A percentile compares a stretch with the other conserved stretches of the same genome.
Evolutionary conservation across 2,113 vertebrate genomes (phyloP).

Genomic region (Aix galericulata): DNA sequence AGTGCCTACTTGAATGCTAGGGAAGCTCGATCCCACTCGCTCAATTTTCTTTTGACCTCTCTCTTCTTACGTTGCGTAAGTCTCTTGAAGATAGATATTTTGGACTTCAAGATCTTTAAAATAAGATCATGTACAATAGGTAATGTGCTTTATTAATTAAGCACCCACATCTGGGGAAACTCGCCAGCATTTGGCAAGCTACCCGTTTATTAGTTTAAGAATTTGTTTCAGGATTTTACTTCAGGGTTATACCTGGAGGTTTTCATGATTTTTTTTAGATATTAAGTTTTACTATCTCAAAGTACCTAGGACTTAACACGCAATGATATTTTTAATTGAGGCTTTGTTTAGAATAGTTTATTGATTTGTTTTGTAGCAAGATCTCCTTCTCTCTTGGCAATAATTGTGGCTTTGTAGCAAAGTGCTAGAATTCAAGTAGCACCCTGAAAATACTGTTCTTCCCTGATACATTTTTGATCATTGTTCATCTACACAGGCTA

Average conservation of each 20-base stretch:
- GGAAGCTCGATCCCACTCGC: background rate
- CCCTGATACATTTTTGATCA: background rate
- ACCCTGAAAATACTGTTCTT: background rate
- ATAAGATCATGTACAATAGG: background rate
- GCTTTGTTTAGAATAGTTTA: background rate
- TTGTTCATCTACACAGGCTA: background rate
- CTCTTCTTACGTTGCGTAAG: background rate
- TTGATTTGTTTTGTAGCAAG: background rate
- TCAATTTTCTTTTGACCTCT: background rate
- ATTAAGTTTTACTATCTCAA: background rate
- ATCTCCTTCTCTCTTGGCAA: background rate
- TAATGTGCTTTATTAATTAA: background rate
- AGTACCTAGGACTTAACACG: background rate
- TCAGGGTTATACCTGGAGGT: background rate
- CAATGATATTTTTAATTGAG: background rate
- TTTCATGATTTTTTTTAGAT: background rate
- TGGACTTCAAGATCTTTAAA: background rate
- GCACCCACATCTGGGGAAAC: accelerated
- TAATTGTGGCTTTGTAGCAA: background rate
- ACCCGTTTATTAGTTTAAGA: background rate
- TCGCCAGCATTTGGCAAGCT: background rate
- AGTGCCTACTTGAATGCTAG: background rate
- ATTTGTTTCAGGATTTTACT: background rate
- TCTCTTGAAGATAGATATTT: background rate
- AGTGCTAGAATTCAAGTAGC: background rate